phyloP scores from a whole-genome alignment of 2,888 invertebrate species.

The Zeuzera pyrina region DNA sequence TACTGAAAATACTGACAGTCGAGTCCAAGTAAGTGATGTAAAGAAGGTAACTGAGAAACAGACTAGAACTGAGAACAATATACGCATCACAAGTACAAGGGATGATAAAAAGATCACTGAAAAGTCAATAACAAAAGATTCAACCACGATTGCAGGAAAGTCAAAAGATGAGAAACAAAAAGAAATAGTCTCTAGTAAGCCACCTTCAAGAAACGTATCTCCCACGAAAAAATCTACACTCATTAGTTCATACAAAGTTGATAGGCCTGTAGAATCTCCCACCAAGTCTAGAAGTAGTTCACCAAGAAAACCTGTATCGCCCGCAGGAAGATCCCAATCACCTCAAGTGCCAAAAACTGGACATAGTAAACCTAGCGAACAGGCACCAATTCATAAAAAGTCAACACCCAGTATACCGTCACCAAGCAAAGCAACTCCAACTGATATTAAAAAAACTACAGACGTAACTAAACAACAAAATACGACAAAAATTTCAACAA shows the following conservation, averaged over 20 bases:
- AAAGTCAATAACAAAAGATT: constrained; percentile 15
- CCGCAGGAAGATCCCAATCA: constrained; percentile 44
- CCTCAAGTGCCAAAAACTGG: constrained; percentile 45
- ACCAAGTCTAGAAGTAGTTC: constrained; percentile 48
- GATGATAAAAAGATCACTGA: constrained; percentile 12
- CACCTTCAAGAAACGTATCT: constrained; percentile 41
- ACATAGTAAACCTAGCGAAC: constrained; percentile 42
- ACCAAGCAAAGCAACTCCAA: constrained; percentile 30
- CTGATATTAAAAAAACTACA: constrained; percentile 39
- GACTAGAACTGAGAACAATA: constrained; percentile 14
- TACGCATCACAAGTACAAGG: constrained; percentile 15
- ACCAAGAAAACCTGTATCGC: constrained; percentile 42
- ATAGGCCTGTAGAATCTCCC: constrained; percentile 29
- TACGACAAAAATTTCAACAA: constrained; percentile 28
- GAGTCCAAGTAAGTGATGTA: constrained; percentile 11
- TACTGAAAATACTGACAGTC: background rate
- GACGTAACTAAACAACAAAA: constrained; percentile 36
- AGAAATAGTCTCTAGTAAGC: constrained; percentile 30
- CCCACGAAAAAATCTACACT: constrained; percentile 41
- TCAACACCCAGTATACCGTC: constrained; percentile 32
- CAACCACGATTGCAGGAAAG: constrained; percentile 16
- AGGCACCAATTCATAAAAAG: constrained; percentile 33
- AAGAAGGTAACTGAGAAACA: constrained; percentile 6
- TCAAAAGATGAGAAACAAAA: constrained; percentile 22
- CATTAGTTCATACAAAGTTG: constrained; percentile 22